Base-by-base conservation (phyloP, 2,888 invertebrate species). In the Drosophila kokeensis region DNA sequence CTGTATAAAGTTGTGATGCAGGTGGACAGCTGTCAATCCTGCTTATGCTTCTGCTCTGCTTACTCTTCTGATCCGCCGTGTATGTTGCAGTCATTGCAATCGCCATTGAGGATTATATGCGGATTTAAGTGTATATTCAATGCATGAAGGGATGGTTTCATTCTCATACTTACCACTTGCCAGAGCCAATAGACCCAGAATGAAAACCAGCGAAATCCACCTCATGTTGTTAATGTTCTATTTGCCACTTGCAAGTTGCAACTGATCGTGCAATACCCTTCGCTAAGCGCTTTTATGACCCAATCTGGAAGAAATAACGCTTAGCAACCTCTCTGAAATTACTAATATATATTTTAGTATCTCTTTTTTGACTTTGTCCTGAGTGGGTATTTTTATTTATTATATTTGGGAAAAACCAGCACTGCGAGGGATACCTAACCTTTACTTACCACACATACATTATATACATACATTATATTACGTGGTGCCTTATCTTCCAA, bases 141-240 rank as follows among this genome's bases (percentile, higher is more conserved):
- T 45, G 30, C 4, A 21, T 18, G 15, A 40, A 30, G 5, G 21
- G 30, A 11, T 10, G 6, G 2, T 2, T 30, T 6, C 0, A 30
- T 21, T 15, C 5, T 6, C 1, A 15, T 15, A 29, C 67, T 38
- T 34, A 67, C 67, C 67, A 21, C 48, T 69, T 21, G 67, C 69
- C 32, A 67, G 21, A 0, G 69, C 69, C 54, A 67, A 48, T 7
- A 67, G 27, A 2, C 30, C 48, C 32, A 69, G 29, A 21, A 69
- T 45, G 2, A 69, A 69, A 10, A n/a, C 58, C 2, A 61, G 0
- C n/a, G 40, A 55, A 13, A 61, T 38, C 57, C 57, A 57, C 61
- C 55, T 61, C 40, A 57, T 61, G 5, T 18, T 61, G 11, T 5
- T 30, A 2, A 29, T 57, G 29, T 40, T 57, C 6, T 10, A 30